Evolutionary conservation across 2,888 invertebrate genomes (phyloP).

Genomic region (Apoda limacodes): DNA sequence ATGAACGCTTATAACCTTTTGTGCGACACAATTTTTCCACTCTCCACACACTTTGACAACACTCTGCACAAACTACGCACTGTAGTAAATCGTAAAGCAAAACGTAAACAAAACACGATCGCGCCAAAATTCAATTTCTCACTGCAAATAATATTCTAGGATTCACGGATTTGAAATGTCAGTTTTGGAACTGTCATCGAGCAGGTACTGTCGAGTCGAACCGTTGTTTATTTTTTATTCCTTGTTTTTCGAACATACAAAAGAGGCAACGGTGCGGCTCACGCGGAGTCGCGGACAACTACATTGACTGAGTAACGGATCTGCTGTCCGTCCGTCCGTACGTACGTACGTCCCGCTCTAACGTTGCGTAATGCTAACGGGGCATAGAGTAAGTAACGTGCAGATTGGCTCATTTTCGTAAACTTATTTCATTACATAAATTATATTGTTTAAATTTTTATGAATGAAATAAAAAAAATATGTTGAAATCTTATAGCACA

Average conservation of each 20-base stretch:
- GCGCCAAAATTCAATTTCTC: conserved; percentile 2
- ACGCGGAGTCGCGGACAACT: conserved; percentile 37
- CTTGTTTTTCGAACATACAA: conserved; percentile 20
- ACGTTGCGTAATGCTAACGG: conserved; percentile 62
- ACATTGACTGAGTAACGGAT: conserved; percentile 32
- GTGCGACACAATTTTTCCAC: conserved; percentile 10
- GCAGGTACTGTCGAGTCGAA: too few relatives aligned
- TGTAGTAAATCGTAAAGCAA: conserved; percentile 1
- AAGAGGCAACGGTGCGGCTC: conserved; percentile 30
- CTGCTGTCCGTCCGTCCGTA: conserved; percentile 38
- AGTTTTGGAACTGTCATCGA: conserved; percentile 21
- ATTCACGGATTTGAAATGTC: conserved; percentile 12
- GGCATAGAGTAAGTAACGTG: conserved; percentile 55
- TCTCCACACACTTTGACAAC: conserved; percentile 21
- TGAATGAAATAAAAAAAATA: too few relatives aligned
- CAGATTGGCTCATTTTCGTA: conserved; percentile 34
- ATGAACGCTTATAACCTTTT: conserved; percentile 27
- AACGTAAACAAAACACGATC: conserved; percentile 1
- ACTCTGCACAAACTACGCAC: conserved; percentile 19
- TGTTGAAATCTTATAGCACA: too few relatives aligned
- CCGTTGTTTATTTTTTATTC: conserved; percentile 29
- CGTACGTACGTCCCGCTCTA: conserved; percentile 45
- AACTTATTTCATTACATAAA: too few relatives aligned
- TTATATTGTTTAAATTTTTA: too few relatives aligned
- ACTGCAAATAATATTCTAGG: conserved; percentile 10